Evolutionary conservation across 2,888 invertebrate genomes (phyloP).

Genomic region (Trissolcus japonicus): DNA sequence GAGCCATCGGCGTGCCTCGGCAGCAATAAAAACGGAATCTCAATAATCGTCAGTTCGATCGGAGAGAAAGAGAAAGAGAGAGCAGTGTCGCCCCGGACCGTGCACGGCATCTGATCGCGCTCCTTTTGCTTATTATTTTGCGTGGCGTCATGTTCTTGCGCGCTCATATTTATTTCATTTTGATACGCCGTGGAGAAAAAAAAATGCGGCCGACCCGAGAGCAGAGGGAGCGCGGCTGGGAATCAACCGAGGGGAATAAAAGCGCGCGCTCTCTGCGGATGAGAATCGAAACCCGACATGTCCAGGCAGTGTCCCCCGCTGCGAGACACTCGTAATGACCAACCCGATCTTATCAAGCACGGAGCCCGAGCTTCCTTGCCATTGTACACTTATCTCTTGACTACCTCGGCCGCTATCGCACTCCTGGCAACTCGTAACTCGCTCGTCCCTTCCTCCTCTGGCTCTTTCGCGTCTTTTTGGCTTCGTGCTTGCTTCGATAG

Average conservation of each 20-base stretch:
- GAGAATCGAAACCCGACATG: conserved; percentile 70
- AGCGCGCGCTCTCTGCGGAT: conserved; percentile 58
- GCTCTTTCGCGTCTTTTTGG: conserved; percentile 43
- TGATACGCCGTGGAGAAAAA: conserved; percentile 28
- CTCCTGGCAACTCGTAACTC: conserved; percentile 40
- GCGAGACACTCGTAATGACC: conserved; percentile 73
- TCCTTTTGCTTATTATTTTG: conserved; percentile 37
- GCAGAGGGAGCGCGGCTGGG: conserved; percentile 33
- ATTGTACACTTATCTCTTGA: conserved; percentile 69
- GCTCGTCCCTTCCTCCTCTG: conserved; percentile 29
- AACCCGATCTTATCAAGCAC: conserved; percentile 70
- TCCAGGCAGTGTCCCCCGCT: conserved; percentile 69
- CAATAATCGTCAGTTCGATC: conserved; percentile 27
- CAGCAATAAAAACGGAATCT: conserved; percentile 26
- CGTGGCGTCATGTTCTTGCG: conserved; percentile 28
- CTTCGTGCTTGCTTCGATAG: conserved; percentile 40
- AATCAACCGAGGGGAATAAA: conserved; percentile 55
- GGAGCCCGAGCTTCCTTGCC: conserved; percentile 61
- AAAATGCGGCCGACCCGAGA: conserved; percentile 32
- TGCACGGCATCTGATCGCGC: conserved; percentile 16
- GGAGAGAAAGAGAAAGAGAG: background rate
- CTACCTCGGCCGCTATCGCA: conserved; percentile 60
- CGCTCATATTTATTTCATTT: conserved; percentile 50
- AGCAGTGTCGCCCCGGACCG: conserved; percentile 12
- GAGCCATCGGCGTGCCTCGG: conserved; percentile 3